phyloP scores from a whole-genome alignment of 2,888 invertebrate genomes.

The Saturnia japonica region DNA sequence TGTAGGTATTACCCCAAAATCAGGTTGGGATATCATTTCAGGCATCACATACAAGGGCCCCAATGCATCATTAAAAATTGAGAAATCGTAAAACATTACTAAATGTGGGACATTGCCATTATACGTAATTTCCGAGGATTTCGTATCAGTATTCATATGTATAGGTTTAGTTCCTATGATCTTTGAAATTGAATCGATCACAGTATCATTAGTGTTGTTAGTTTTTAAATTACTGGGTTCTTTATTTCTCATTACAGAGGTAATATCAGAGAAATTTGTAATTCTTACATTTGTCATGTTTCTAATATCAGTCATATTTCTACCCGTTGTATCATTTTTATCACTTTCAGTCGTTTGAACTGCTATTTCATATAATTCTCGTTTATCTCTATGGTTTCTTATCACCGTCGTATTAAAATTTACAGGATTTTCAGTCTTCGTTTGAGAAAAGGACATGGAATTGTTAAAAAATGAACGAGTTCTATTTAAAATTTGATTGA shows the following conservation, averaged over 20 bases:
- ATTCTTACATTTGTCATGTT: constrained; percentile 28
- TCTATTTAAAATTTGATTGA: constrained; percentile 55
- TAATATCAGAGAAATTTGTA: neutral
- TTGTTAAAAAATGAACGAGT: constrained; percentile 51
- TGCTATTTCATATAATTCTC: constrained; percentile 33
- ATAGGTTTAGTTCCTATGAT: neutral
- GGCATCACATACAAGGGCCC: constrained; percentile 40
- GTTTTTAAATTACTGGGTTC: neutral
- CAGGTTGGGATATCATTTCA: constrained; percentile 32
- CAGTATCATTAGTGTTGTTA: neutral
- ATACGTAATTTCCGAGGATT: constrained; percentile 25
- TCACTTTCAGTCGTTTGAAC: constrained; percentile 25
- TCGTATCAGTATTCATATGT: neutral
- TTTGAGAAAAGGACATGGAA: constrained; percentile 35
- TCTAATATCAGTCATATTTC: constrained; percentile 25
- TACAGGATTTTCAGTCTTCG: constrained; percentile 29
- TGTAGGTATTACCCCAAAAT: constrained; percentile 21
- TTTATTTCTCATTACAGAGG: neutral
- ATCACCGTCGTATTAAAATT: constrained; percentile 33
- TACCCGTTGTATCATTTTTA: constrained; percentile 16
- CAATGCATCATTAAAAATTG: constrained; percentile 42
- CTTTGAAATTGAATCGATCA: neutral
- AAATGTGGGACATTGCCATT: constrained; percentile 43
- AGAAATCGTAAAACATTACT: constrained; percentile 55
- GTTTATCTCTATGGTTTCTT: constrained; percentile 52